A percentile compares a stretch with the other conserved stretches of the same genome.
Evolutionary conservation across 1,140 invertebrate genomes (phyloP).

Genomic region (Glossosoma conforme): DNA sequence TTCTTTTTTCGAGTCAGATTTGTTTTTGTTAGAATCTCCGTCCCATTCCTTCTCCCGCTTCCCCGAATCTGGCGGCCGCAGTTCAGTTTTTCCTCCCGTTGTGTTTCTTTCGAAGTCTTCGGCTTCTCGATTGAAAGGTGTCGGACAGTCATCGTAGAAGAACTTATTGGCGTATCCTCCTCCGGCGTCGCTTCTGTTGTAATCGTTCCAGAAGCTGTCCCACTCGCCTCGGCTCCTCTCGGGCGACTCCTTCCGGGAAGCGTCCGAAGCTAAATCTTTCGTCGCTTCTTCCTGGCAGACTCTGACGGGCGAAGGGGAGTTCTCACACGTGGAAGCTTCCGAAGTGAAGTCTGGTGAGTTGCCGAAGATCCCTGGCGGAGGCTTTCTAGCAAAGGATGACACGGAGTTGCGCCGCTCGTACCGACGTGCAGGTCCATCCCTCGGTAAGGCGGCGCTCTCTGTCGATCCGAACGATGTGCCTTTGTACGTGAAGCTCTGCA

Average conservation of each 20-base stretch:
- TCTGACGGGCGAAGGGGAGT: too few species aligned
- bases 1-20: neutral
- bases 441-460: conserved; percentile 1
- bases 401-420: conserved; percentile 7
- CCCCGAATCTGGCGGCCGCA: neutral
- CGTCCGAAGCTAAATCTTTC: conserved; percentile 18
- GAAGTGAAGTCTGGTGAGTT: conserved; percentile 25
- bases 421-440: conserved; percentile 1
- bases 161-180: conserved; percentile 22
- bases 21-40: neutral
- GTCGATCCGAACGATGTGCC: conserved; percentile 15
- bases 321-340: conserved; percentile 26
- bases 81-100: conserved; percentile 8
- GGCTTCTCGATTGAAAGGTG: conserved; percentile 22
- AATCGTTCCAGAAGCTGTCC: conserved; percentile 29
- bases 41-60: neutral
- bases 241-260: conserved; percentile 10
- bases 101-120: conserved; percentile 1
- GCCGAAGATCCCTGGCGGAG: conserved; percentile 12
- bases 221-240: conserved; percentile 24
- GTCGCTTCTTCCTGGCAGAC: too few species aligned
- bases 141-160: conserved; percentile 30
- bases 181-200: conserved; percentile 24
- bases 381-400: conserved; percentile 14
- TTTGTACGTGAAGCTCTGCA: conserved; percentile 26